Conservation (phyloP, 2,113 vertebrate species). For the Mungos mungo region DNA sequence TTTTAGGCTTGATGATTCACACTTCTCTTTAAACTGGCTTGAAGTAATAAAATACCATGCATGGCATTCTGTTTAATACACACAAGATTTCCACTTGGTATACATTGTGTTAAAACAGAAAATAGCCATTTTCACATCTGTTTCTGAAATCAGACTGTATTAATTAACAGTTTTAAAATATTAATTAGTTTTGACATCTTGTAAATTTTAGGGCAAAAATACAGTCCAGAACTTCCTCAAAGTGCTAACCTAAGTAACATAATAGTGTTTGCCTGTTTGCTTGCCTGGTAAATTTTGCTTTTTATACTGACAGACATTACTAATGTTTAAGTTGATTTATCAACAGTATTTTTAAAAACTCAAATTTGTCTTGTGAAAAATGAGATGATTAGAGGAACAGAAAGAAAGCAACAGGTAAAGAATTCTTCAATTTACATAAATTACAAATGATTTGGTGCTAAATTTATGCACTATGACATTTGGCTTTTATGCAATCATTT, state of each 20-base stretch:
- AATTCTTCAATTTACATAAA: constrained; percentile 95
- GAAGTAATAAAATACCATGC: constrained; percentile 78
- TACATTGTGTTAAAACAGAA: constrained; percentile 83
- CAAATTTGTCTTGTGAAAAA: constrained; percentile 95
- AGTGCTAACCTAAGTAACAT: constrained; percentile 93
- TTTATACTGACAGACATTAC: constrained; percentile 96
- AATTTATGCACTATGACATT: constrained; percentile 94
- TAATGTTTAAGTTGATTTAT: constrained; percentile 98
- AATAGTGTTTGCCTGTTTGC: constrained; percentile 93
- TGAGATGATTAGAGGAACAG: constrained; percentile 95
- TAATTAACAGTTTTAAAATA: constrained; percentile 79
- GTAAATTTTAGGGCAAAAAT: constrained; percentile 84
- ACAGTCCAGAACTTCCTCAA: constrained; percentile 92
- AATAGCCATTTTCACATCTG: constrained; percentile 80
- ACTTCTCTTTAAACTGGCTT: constrained; percentile 80
- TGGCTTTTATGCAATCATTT: constrained; percentile 92
- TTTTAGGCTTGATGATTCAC: constrained; percentile 79
- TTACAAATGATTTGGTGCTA: constrained; percentile 93
- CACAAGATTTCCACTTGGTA: constrained; percentile 66
- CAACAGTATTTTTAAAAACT: constrained; percentile 94
- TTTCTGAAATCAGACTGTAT: constrained; percentile 83
- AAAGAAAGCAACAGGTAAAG: constrained; percentile 96
- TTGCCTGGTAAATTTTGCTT: constrained; percentile 95
- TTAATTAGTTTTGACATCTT: constrained; percentile 80
- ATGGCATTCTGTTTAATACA: constrained; percentile 86